phyloP scores from a whole-genome alignment of 2,888 invertebrate species.

The Tyria jacobaeae region DNA sequence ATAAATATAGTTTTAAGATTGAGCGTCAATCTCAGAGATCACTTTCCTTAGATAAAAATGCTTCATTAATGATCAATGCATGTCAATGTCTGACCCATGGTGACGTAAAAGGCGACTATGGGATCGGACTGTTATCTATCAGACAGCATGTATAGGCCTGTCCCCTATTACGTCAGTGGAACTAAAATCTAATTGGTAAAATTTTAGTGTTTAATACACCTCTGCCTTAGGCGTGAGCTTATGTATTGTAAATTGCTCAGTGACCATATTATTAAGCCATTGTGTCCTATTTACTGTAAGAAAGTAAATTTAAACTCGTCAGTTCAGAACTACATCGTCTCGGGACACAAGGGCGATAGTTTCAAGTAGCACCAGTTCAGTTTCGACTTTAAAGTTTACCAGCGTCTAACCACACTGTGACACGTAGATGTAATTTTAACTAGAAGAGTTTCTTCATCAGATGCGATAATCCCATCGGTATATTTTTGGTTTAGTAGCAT shows the following conservation, averaged over 20 bases:
- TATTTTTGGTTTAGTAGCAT: too few species aligned
- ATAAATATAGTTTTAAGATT: too few species aligned
- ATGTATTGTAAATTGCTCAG: neutral
- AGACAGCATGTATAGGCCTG: too few species aligned
- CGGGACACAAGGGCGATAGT: constrained; percentile 34
- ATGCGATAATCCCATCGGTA: too few species aligned
- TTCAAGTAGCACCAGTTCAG: constrained; percentile 35
- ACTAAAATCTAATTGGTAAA: too few species aligned
- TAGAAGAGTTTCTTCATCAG: constrained; percentile 22
- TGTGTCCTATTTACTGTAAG: constrained; percentile 33
- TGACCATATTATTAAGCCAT: neutral
- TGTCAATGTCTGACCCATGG: too few species aligned
- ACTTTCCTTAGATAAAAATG: neutral
- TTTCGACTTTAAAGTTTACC: constrained; percentile 33
- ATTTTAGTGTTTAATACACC: too few species aligned
- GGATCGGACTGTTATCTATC: too few species aligned
- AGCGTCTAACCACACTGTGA: constrained; percentile 39
- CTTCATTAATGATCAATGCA: too few species aligned
- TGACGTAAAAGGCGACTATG: too few species aligned
- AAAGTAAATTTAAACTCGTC: constrained; percentile 39
- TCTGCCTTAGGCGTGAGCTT: too few species aligned
- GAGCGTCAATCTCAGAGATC: neutral
- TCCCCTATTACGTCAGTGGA: too few species aligned
- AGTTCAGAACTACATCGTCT: constrained; percentile 44
- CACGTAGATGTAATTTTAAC: neutral